Base-by-base conservation (phyloP, 2,797 vertebrate genomes). In the Kryptopterus vitreolus region DNA sequence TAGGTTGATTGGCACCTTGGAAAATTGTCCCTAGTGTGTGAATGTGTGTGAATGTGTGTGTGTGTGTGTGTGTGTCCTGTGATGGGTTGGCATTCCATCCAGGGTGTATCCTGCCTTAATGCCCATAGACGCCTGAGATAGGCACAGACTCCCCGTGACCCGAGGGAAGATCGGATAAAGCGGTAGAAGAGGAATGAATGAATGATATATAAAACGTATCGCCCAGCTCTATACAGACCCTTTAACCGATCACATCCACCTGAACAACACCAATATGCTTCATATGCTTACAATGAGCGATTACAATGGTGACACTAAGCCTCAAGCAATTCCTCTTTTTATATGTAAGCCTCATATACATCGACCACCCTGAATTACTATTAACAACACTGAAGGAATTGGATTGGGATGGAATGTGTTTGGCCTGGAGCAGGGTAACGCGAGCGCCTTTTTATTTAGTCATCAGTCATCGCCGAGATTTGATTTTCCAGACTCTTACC, bases 401-500 rank as follows among this genome's bases (percentile, higher is more conserved):
- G 16, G 22, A 31, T 50, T 10, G 2, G 8, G 20, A 20, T 31
- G 20, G 16, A 31, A 38, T 24, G 31, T 7, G 35, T 18, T 55
- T 7, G 7, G 52, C 70, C 70, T 24, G 70, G 52, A 55, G 68
- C 48, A 12, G 31, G 70, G 55, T 35, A 55, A 38, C 29, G 15
- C 8, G 50, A 55, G 31, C 22, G 22, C 2, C 1, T 46, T 74
- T 59, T 46, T 18, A 46, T 72, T 85, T 53, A 78, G 48, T 65
- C 74, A 74, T 82, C 55, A 46, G 61, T 77, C 61, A 79, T 55
- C 29, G 24, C 7, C 61, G 57, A 62, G 63, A 78, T 65, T 52
- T 16, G 31, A 22, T 61, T 61, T 68, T 80, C 16, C 12, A 62
- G 50, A 78, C 53, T 72, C 84, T 83, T 81, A 85, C 82, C 86